A percentile compares a stretch with the other conserved stretches of the same genome.
Evolutionary conservation across 2,113 vertebrate species (phyloP).

Genomic region (Lagenorhynchus albirostris): DNA sequence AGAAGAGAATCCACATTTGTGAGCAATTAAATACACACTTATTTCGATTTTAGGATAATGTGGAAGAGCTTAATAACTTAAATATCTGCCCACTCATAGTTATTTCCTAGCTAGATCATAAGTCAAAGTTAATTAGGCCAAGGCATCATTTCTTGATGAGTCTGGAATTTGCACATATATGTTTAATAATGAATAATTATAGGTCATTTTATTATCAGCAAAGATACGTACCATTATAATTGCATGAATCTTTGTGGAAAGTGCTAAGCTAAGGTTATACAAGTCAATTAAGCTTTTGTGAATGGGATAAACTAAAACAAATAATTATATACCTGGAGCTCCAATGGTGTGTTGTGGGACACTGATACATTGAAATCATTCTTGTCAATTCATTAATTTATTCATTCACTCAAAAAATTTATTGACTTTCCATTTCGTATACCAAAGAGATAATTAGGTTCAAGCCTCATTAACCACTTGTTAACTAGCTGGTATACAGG

Average conservation of each 20-base stretch:
- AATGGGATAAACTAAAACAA: conserved; percentile 30
- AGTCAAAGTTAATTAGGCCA: conserved; percentile 75
- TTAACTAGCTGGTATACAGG: background rate
- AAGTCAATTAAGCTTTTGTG: conserved; percentile 60
- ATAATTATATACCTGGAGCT: background rate
- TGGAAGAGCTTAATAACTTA: conserved; percentile 12
- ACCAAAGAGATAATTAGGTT: background rate
- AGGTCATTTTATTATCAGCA: conserved; percentile 59
- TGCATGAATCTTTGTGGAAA: conserved; percentile 57
- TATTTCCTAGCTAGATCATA: conserved; percentile 61
- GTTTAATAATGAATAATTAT: conserved; percentile 66
- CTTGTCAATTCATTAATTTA: background rate
- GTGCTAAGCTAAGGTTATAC: conserved; percentile 36
- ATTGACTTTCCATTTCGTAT: background rate
- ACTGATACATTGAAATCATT: background rate
- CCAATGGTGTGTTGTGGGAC: background rate
- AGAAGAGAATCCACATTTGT: background rate
- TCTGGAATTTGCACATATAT: conserved; percentile 68
- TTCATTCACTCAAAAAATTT: background rate
- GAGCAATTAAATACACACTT: conserved; percentile 27
- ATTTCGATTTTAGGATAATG: conserved; percentile 11
- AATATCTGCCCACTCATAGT: conserved; percentile 51
- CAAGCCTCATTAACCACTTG: background rate
- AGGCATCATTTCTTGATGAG: conserved; percentile 55
- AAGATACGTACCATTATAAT: conserved; percentile 56